Evolutionary conservation across 2,888 invertebrate genomes (phyloP), one percentile per base, ranked within the genome.

Genomic region (Omphaloscelis lunosa): DNA sequence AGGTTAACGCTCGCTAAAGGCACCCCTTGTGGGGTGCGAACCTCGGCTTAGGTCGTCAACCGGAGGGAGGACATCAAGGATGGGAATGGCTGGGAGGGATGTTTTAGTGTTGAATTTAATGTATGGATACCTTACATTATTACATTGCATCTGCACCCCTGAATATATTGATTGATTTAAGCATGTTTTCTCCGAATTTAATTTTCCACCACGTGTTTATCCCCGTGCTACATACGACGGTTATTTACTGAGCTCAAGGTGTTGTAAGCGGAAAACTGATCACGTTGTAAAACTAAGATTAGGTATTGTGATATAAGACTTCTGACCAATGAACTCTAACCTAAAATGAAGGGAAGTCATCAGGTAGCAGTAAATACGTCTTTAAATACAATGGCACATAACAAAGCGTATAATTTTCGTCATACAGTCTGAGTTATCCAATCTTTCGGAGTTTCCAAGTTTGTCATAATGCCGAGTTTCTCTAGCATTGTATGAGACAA

Each of bases 331-430:
- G 82, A 81, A 75, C 82, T 82, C n/a, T 85, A 68, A 78, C 72
- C 78, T 70, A 29, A 82, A 83, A 79, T 39, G 66, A 65, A 73
- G 73, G 80, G 69, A 82, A 79, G 74, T 51, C 48, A 70, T 72
- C 61, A 83, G 72, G 61, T 45, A 75, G 62, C 65, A 27, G 51
- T 65, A 66, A 48, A 75, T n/a, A 20, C 48, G 39, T 59, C 39
- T 81, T 74, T 61, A 77, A 70, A 79, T 71, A 85, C 79, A 85
- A 85, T 82, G 72, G 71, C 75, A 79, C 67, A 63, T 84, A 74
- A 83, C 63, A 81, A 67, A 73, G 58, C 51, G 48, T 66, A n/a
- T 84, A 80, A 84, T 77, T 77, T 77, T 77, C 72, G 53, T 48
- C 39, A 67, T 51, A 34, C 48, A 27, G 15, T 39, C 12, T 59